phyloP scores from a whole-genome alignment of 2,113 vertebrate genomes.

The Colistium nudipinnis region DNA sequence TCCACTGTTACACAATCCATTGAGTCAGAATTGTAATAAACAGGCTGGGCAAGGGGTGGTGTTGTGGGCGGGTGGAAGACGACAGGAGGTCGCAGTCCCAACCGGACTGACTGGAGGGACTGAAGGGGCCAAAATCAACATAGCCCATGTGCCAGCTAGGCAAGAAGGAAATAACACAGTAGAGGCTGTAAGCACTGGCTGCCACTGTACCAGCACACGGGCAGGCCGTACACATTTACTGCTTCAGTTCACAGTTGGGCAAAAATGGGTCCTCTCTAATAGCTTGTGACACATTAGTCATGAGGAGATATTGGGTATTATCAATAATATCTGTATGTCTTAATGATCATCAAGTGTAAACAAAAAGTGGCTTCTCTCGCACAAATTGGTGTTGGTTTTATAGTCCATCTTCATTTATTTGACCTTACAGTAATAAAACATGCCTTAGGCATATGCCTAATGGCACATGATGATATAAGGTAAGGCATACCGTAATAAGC shows the following conservation, averaged over 20 bases:
- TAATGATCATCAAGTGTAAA: not conserved
- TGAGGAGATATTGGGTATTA: not conserved
- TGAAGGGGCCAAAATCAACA: constrained; percentile 76
- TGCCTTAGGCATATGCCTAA: constrained; percentile 19
- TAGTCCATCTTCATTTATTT: constrained; percentile 49
- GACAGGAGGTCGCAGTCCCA: constrained; percentile 61
- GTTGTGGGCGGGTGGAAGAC: constrained; percentile 42
- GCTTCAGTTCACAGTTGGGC: constrained; percentile 12
- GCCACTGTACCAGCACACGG: constrained; percentile 1
- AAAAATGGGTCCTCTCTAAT: no score
- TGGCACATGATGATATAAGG: constrained; percentile 37
- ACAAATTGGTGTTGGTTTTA: not conserved
- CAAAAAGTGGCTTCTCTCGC: not conserved
- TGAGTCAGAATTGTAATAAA: constrained; percentile 29
- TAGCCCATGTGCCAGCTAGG: constrained; percentile 50
- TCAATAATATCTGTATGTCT: not conserved
- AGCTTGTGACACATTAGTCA: no score
- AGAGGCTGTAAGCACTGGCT: constrained; percentile 20
- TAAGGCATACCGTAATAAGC: constrained; percentile 45
- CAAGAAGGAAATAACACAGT: constrained; percentile 63
- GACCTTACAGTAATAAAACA: constrained; percentile 35
- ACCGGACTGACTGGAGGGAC: constrained; percentile 60
- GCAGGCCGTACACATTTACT: constrained; percentile 10
- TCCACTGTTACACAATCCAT: constrained; percentile 28
- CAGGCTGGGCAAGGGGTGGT: constrained; percentile 54